Base-by-base conservation (phyloP, 92 coral and sea anemone species). In the Umimayanthus kanabou region DNA sequence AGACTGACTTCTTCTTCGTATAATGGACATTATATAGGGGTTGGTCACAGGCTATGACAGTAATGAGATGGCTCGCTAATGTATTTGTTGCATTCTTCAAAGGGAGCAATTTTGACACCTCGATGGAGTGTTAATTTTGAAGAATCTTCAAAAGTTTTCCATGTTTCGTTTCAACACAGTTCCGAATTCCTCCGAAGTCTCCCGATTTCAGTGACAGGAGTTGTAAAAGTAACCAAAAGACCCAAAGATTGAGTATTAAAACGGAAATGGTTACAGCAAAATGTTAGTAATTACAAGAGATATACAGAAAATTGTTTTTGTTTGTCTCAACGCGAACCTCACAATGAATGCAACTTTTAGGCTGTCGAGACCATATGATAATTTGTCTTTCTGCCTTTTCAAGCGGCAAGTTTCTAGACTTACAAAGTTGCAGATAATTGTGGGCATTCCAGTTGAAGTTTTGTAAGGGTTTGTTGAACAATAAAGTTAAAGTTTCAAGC, bases 291-390 rank as follows among this genome's bases (percentile, higher is more conserved):
- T 40, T 43, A 0, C 20, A 81, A 37, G 9, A 26, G 45, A 45
- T 49, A 30, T 28, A 70, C 22, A 26, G 6, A 70, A 50, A 73
- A 14, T 29, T 67, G 22, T 16, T 53, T 28, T 45, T 83, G 47
- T 43, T 83, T 70, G 15, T 13, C 3, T 43, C 78, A 53, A 47
- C 33, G 45, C 42, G 74, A 29, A 83, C 57, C 29, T 66, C 40
- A 69, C 33, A 82, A 16, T 45, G 29, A 39, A 82, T n/a, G 58
- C 33, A 65, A 66, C 28, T 67, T 67, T 82, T 47, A 70, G 40
- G 57, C 74, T 69, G 87, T 69, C 87, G 87, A 83, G 79, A 83
- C 87, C 50, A 73, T 83, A 83, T 83, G 87, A 70, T 83, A 83
- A 83, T 83, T 83, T 83, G 33, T 47, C 65, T 14, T 43, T 75